A percentile compares a stretch with the other conserved stretches of the same genome.
Evolutionary conservation across 53 echinoderm and acorn worm species (phyloP).

Genomic region (Temnopleurus reevesii): DNA sequence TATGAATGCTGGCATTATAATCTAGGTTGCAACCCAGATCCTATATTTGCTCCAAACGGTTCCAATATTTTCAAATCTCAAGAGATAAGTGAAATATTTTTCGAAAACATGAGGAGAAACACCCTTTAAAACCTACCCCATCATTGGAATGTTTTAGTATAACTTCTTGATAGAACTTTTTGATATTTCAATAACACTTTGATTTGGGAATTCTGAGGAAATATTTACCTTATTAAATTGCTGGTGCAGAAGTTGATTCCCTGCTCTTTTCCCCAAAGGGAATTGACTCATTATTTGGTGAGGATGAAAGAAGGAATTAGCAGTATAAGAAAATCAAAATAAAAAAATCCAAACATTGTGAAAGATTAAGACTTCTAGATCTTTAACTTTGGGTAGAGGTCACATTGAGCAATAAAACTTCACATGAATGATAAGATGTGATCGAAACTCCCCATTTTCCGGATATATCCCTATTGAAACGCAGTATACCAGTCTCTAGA

Average conservation of each 20-base stretch:
- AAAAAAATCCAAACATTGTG: too few species aligned
- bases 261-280: background rate
- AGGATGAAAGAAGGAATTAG: background rate
- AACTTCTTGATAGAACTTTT: too few species aligned
- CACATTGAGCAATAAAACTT: too few species aligned
- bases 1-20: background rate
- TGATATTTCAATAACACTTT: too few species aligned
- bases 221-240: background rate
- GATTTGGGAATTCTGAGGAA: background rate
- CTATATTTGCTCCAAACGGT: background rate
- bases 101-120: background rate
- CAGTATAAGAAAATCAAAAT: too few species aligned
- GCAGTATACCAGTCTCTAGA: background rate
- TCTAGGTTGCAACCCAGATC: conserved; percentile 1
- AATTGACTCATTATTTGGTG: background rate
- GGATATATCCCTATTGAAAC: background rate
- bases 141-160: background rate
- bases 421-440: too few species aligned
- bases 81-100: background rate
- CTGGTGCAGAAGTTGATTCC: background rate
- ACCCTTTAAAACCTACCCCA: background rate
- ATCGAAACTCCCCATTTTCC: background rate
- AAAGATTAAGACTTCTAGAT: too few species aligned
- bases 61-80: background rate
- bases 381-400: too few species aligned